Base-by-base conservation (phyloP, 92 coral and sea anemone genomes). In the Parazoanthus atlanticus region DNA sequence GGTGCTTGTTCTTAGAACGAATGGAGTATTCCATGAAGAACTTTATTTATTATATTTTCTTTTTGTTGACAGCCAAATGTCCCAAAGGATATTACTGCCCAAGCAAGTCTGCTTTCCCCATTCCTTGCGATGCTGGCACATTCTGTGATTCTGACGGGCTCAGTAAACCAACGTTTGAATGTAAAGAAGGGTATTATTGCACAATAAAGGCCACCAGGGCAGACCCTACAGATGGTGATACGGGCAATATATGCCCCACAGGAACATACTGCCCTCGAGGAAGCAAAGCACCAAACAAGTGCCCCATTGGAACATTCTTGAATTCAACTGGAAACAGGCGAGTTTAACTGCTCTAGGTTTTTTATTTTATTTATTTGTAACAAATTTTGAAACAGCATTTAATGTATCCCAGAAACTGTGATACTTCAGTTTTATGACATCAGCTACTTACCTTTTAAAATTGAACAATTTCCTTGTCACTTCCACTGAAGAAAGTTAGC, bases 271-370 rank as follows among this genome's bases (percentile, higher is more conserved):
- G 99, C 86, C 97, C 99, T 73, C 91, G 97, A 30, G 99, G 99
- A 52, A 90, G 91, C 66, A 85, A 88, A 40, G 94, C 94, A 29
- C 96, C 99, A 0, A 43, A 83, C 64, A 87, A 69, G 79, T 97
- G 99, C 33, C 97, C 98, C 16, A 80, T 79, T 69, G 99, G 99
- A 82, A 95, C 96, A 5, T 97, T 91, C 91, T 91, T 96, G 29
- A 97, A 97, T 75, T 93, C 93, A 33, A 97, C 99, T 17, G 98
- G 99, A 83, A 92, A 95, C 90, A 95, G 98, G 99, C 94, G 31
- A 69, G 89, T 56, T 31, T 47, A 41, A 19, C 33, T 26, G 12
- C 15, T 17, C 7, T 40, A 32, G 52, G 25, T 23, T 52, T 15
- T 19, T 12, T 29, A 33, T n/a, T 3, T 70, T n/a, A 70, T n/a